phyloP scores from a whole-genome alignment of 2,888 invertebrate genomes.

The Chalcosyrphus nemorum region DNA sequence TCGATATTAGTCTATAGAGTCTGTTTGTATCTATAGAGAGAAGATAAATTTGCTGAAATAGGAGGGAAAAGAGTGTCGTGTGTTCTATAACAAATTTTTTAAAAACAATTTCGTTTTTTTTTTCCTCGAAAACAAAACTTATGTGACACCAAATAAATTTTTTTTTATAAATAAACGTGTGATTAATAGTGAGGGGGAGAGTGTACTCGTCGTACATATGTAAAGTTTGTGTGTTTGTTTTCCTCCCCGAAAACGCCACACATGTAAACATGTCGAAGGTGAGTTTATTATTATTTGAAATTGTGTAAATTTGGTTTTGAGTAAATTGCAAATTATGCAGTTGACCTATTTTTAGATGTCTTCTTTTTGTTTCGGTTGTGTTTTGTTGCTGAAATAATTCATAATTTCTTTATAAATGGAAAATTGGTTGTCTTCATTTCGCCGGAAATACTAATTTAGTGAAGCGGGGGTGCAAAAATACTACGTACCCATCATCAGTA shows the following conservation, averaged over 20 bases:
- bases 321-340: conserved; percentile 52
- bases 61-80: conserved; percentile 31
- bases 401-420: conserved; percentile 64
- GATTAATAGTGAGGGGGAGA: conserved; percentile 33
- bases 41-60: conserved; percentile 34
- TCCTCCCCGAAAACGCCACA: neutral
- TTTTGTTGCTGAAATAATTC: conserved; percentile 47
- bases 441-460: conserved; percentile 73
- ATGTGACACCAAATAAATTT: conserved; percentile 53
- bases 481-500: conserved; percentile 18
- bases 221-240: neutral
- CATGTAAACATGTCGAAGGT: conserved; percentile 47
- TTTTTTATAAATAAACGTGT: conserved; percentile 44
- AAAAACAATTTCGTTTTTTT: conserved; percentile 9
- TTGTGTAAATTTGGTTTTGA: conserved; percentile 13
- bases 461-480: conserved; percentile 71
- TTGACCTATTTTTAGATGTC: conserved; percentile 62
- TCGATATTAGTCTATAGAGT: neutral
- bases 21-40: conserved; percentile 9
- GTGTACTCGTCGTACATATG: too few relatives aligned
- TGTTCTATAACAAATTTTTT: conserved; percentile 10
- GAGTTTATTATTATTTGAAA: conserved; percentile 46
- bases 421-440: conserved; percentile 68
- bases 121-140: neutral
- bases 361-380: neutral